Conservation (phyloP, 2,888 invertebrate species). For the Euplagia quadripunctaria region DNA sequence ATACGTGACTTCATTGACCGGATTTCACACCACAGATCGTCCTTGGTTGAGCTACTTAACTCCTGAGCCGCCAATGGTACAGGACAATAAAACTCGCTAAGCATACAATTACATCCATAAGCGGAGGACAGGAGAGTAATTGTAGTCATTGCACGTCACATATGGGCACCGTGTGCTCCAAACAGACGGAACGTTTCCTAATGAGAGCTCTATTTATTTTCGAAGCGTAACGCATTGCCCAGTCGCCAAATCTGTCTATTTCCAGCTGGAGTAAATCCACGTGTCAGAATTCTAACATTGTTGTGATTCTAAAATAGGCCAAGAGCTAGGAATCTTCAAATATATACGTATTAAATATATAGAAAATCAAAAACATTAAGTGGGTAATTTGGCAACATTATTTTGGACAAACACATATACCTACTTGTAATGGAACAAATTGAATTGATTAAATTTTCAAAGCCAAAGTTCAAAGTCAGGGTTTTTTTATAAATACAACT, state of each 20-base stretch:
- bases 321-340: constrained; percentile 52
- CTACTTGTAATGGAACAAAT: too few relatives aligned
- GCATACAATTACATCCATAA: constrained; percentile 66
- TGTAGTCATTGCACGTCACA: constrained; percentile 70
- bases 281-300: constrained; percentile 62
- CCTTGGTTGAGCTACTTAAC: constrained; percentile 71
- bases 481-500: too few relatives aligned
- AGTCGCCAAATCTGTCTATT: constrained; percentile 50
- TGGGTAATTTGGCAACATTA: constrained; percentile 10
- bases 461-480: too few relatives aligned
- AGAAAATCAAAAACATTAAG: constrained; percentile 50
- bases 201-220: constrained; percentile 54
- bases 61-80: constrained; percentile 64
- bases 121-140: constrained; percentile 64
- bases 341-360: constrained; percentile 31
- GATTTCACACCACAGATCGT: constrained; percentile 65
- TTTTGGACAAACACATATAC: background rate
- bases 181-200: constrained; percentile 53
- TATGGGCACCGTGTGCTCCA: constrained; percentile 47
- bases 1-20: constrained; percentile 71
- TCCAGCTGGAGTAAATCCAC: constrained; percentile 58
- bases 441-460: too few relatives aligned
- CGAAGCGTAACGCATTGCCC: constrained; percentile 41
- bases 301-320: constrained; percentile 64
- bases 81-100: constrained; percentile 70